Conservation (phyloP, 1,140 invertebrate species). For the Ylistrum balloti region DNA sequence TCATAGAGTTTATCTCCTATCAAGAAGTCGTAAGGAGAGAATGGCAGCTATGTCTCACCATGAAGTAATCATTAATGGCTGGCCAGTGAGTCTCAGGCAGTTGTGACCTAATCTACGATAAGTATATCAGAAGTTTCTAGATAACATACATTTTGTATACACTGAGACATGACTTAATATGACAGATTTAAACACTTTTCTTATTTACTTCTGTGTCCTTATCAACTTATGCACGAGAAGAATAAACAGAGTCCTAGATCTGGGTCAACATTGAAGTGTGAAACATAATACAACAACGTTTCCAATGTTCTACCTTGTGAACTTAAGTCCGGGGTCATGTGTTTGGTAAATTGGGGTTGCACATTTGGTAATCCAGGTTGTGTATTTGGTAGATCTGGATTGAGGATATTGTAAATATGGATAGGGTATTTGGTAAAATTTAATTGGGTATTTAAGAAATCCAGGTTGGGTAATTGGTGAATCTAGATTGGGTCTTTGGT, state of each 20-base stretch:
- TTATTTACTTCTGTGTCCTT: background rate
- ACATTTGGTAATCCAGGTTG: too few relatives aligned
- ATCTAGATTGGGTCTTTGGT: too few relatives aligned
- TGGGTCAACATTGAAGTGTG: background rate
- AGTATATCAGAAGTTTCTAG: background rate
- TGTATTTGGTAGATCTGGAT: too few relatives aligned
- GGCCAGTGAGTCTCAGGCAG: background rate
- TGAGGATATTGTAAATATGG: too few relatives aligned
- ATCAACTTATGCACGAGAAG: constrained; percentile 32
- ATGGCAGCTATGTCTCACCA: background rate
- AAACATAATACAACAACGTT: background rate
- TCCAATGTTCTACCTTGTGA: background rate
- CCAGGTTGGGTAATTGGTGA: too few relatives aligned
- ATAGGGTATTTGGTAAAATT: too few relatives aligned
- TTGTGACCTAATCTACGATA: constrained; percentile 1
- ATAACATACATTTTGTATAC: constrained; percentile 9
- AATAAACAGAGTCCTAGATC: background rate
- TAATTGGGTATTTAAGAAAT: too few relatives aligned
- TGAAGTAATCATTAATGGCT: background rate
- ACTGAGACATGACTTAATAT: background rate
- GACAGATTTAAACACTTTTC: constrained; percentile 16
- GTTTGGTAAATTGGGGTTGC: background rate
- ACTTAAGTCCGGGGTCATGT: background rate
- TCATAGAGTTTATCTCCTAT: background rate
- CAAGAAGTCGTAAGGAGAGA: background rate